Conservation (phyloP, 2,113 vertebrate species). For the Lichenostomus cassidix region DNA sequence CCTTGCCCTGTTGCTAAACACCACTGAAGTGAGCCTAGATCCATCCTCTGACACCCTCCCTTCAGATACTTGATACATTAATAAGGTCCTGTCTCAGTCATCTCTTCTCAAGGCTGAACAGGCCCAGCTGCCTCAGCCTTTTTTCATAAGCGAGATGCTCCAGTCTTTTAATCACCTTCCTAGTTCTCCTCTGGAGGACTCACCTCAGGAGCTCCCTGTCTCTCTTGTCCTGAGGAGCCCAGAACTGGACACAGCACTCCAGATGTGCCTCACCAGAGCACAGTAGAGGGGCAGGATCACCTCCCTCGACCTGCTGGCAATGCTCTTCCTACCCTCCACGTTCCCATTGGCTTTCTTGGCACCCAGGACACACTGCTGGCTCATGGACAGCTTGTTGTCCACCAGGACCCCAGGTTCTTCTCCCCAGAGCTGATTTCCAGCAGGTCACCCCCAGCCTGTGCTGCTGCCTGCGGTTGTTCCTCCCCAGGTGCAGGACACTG, state of each 20-base stretch:
- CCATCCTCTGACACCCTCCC: neutral
- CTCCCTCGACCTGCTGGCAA: rapidly evolving
- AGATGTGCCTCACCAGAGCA: neutral
- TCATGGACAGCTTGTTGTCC: neutral
- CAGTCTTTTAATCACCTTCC: neutral
- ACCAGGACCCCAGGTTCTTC: rapidly evolving
- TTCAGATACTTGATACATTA: neutral
- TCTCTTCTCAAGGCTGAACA: neutral
- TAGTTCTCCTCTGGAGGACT: neutral
- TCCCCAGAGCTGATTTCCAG: neutral
- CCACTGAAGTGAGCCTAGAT: neutral
- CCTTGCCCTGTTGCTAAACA: neutral
- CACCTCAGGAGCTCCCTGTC: rapidly evolving
- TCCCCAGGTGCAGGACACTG: neutral
- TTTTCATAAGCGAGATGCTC: neutral
- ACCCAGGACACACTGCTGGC: neutral
- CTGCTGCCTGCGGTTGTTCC: neutral
- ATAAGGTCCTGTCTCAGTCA: neutral
- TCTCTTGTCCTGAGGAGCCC: neutral
- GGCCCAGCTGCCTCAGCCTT: neutral
- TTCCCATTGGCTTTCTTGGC: neutral
- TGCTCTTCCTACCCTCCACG: neutral
- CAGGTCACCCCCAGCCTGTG: neutral
- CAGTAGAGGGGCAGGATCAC: neutral
- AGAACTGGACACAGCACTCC: neutral